A percentile compares a stretch with the other conserved stretches of the same genome.
phyloP scores from a whole-genome alignment of 2,797 vertebrate species.

The Odontamblyopus rebecca region DNA sequence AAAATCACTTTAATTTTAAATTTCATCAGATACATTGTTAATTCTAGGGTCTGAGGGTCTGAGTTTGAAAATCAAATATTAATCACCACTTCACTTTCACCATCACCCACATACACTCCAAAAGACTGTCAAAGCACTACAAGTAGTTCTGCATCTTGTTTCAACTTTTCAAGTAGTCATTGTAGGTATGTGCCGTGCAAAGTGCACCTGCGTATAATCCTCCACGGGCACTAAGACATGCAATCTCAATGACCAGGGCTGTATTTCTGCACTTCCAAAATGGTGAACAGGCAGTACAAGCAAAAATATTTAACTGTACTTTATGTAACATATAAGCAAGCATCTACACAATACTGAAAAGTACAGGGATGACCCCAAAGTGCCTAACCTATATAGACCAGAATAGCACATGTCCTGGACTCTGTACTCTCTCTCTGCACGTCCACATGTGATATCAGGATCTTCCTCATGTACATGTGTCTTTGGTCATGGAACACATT shows the following conservation, averaged over 20 bases:
- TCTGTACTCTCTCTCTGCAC: conserved; percentile 5
- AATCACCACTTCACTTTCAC: too few relatives aligned
- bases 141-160: not conserved
- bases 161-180: not conserved
- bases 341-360: not conserved
- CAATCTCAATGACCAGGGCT: not conserved
- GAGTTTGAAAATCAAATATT: not conserved
- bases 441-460: conserved; percentile 4
- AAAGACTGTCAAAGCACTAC: not conserved
- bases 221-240: not conserved
- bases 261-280: not conserved
- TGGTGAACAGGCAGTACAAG: not conserved
- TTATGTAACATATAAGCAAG: not conserved
- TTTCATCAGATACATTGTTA: not conserved
- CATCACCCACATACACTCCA: not conserved
- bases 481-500: not conserved
- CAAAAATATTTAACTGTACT: not conserved
- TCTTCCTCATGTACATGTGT: not conserved
- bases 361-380: not conserved
- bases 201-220: not conserved
- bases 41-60: not conserved
- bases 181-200: not conserved
- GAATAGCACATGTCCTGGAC: not conserved
- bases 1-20: too few relatives aligned
- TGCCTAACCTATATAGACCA: conserved; percentile 1